Percentiles rank a stretch among this genome's conserved stretches.
phyloP scores from a whole-genome alignment of 2,797 vertebrate genomes.

The Sebastes steindachneri region DNA sequence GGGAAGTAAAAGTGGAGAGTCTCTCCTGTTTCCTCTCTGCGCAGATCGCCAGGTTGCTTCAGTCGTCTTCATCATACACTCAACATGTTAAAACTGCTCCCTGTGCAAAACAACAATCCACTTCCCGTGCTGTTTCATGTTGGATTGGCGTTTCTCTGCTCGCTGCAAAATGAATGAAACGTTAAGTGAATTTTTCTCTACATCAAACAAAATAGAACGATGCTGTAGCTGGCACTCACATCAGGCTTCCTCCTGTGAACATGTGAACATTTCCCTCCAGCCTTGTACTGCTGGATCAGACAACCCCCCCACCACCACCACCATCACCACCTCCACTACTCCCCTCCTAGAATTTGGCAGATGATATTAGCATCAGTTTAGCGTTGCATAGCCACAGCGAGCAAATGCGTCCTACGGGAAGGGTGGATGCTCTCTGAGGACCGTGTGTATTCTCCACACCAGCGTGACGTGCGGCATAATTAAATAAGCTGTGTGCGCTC shows the following conservation, averaged over 20 bases:
- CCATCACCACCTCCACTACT: background rate
- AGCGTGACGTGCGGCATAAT: constrained; percentile 63
- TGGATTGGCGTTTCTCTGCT: background rate
- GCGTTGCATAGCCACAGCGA: constrained; percentile 20
- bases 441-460: constrained; percentile 53
- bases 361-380: constrained; percentile 44
- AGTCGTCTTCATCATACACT: background rate
- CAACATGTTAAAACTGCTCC: background rate
- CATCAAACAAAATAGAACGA: constrained; percentile 5
- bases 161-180: constrained; percentile 22
- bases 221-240: background rate
- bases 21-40: background rate
- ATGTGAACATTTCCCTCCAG: constrained; percentile 17
- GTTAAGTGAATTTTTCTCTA: constrained; percentile 4
- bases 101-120: background rate
- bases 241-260: constrained; percentile 20
- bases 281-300: constrained; percentile 12
- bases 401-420: constrained; percentile 36
- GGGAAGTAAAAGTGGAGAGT: constrained; percentile 46
- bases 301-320: background rate
- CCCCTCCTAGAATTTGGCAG: constrained; percentile 37
- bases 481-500: constrained; percentile 66
- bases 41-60: background rate
- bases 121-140: constrained; percentile 7
- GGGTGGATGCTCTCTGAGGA: constrained; percentile 44